Evolutionary conservation across 2,113 vertebrate species (phyloP).

Genomic region (Pithys albifrons): DNA sequence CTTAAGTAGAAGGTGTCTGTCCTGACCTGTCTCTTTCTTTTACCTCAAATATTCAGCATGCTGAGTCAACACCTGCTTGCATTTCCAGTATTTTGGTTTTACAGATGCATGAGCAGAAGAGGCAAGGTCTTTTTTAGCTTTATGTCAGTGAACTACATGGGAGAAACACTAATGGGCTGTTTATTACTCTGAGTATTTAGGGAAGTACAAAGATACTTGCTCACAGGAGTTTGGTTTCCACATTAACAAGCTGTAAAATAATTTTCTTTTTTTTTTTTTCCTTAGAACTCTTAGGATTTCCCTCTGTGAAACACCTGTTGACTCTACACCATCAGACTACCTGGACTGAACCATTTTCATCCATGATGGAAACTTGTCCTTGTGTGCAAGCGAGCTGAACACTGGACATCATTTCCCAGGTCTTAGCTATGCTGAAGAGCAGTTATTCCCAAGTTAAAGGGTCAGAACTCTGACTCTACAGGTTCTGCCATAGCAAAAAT

Average conservation of each 20-base stretch:
- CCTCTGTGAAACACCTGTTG: neutral
- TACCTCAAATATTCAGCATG: neutral
- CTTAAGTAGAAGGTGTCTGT: neutral
- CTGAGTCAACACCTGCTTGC: neutral
- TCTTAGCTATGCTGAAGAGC: neutral
- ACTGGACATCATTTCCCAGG: fast-evolving
- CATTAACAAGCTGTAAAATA: neutral
- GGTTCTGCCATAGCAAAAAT: neutral
- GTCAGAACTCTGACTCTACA: neutral
- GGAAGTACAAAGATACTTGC: neutral
- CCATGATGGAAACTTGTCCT: fast-evolving
- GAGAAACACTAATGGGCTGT: neutral
- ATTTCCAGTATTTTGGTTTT: neutral
- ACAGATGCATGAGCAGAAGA: neutral
- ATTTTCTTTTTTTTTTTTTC: neutral
- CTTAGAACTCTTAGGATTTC: neutral
- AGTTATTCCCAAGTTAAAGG: neutral
- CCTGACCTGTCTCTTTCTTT: neutral
- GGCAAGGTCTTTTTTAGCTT: neutral
- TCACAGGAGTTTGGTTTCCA: neutral
- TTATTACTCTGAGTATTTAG: neutral
- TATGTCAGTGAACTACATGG: neutral
- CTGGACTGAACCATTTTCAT: neutral
- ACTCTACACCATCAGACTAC: neutral
- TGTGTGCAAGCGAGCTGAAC: neutral